Conservation (phyloP, 1,140 invertebrate species). For the Leptonema lineaticorne region DNA sequence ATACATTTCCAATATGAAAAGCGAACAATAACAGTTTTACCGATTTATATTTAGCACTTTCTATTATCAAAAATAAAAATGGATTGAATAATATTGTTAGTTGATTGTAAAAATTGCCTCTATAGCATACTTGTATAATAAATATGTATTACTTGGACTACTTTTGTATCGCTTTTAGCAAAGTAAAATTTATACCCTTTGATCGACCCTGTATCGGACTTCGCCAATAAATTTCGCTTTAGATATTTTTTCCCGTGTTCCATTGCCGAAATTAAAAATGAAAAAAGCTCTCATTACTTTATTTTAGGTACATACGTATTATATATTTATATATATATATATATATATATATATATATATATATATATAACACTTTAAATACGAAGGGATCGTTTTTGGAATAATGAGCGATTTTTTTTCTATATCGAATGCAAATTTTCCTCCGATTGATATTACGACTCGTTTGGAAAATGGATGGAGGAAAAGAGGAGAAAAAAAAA, state of each 20-base stretch:
- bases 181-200: slow-evolving; percentile 6
- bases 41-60: too few relatives aligned
- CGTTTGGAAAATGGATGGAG: neutral
- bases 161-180: neutral
- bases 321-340: too few relatives aligned
- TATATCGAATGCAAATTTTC: slow-evolving; percentile 8
- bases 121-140: neutral
- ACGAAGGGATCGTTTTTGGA: neutral
- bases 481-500: neutral
- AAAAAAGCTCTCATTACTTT: too few relatives aligned
- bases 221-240: neutral
- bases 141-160: neutral
- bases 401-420: too few relatives aligned
- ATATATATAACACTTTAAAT: too few relatives aligned
- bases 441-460: neutral
- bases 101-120: too few relatives aligned
- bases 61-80: too few relatives aligned
- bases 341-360: too few relatives aligned
- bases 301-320: neutral
- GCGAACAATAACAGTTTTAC: too few relatives aligned
- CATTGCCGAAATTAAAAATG: slow-evolving; percentile 9
- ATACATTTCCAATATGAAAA: too few relatives aligned
- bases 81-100: too few relatives aligned
- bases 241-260: neutral
- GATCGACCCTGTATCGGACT: neutral